Conservation (phyloP, 2,113 vertebrate genomes). For the Mellivora capensis region DNA sequence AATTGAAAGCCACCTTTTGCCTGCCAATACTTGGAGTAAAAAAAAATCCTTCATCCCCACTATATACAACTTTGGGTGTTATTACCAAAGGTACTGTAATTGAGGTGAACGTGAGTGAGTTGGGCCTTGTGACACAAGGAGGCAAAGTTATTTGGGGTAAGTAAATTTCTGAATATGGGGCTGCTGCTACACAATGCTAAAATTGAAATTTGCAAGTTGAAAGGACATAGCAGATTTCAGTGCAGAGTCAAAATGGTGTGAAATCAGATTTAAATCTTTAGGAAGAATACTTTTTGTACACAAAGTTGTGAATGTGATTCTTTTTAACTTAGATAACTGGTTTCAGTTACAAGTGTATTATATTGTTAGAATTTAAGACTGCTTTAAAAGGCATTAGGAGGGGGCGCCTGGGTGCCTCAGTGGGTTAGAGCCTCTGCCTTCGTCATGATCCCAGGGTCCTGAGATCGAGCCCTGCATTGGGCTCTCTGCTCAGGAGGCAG, state of each 20-base stretch:
- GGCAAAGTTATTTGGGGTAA: conserved; percentile 99
- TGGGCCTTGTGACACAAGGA: conserved; percentile 97
- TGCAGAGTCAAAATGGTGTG: background rate
- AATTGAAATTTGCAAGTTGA: background rate
- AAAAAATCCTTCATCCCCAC: conserved; percentile 97
- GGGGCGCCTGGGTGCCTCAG: too few species aligned
- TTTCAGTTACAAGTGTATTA: background rate
- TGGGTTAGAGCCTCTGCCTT: too few species aligned
- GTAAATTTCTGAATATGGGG: conserved; percentile 55
- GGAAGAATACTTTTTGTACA: background rate
- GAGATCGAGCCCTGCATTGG: too few species aligned
- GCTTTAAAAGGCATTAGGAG: background rate
- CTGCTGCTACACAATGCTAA: background rate
- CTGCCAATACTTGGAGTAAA: conserved; percentile 97
- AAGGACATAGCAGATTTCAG: background rate
- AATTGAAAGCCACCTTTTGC: conserved; percentile 98
- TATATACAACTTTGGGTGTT: conserved; percentile 96
- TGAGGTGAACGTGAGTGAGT: conserved; percentile 97
- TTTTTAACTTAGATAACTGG: background rate
- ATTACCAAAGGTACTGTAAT: conserved; percentile 98
- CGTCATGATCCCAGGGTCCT: too few species aligned
- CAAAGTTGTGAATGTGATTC: background rate
- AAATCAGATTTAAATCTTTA: conserved; percentile 20
- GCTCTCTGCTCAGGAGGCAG: too few species aligned
- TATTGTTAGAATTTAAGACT: background rate